Conservation (phyloP, 1,140 invertebrate genomes). For the Heliconius himera region DNA sequence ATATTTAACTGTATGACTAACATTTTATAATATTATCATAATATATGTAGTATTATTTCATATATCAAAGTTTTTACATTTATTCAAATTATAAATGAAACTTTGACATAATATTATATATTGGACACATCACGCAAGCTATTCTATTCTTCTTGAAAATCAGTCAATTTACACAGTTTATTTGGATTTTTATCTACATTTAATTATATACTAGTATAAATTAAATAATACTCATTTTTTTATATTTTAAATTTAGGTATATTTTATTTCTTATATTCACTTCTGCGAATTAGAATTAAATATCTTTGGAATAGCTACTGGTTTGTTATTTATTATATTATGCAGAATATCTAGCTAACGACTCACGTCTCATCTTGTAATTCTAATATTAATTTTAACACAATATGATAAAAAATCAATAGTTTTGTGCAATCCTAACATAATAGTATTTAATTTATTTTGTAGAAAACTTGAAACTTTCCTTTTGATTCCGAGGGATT, state of each 20-base stretch:
- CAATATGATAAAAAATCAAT: neutral
- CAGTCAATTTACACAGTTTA: constrained; percentile 10
- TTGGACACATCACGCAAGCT: constrained; percentile 8
- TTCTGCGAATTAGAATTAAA: neutral
- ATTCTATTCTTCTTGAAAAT: constrained; percentile 14
- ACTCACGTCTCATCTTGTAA: neutral
- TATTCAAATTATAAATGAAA: neutral
- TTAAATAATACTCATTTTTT: neutral
- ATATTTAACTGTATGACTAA: neutral
- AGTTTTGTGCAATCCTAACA: neutral
- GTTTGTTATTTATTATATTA: neutral
- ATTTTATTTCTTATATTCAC: neutral
- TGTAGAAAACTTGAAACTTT: too few relatives aligned
- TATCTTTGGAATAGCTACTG: neutral
- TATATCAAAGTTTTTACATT: neutral
- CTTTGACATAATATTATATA: neutral
- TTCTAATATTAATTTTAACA: neutral
- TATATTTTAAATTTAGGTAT: neutral
- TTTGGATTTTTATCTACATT: constrained; percentile 4
- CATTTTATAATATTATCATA: neutral
- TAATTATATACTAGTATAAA: neutral
- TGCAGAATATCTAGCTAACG: neutral
- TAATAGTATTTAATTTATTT: too few relatives aligned
- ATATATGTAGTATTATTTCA: neutral
- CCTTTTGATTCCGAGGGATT: too few relatives aligned